Base-by-base conservation (phyloP, 1,140 invertebrate species). In the Drosophila sucinea region DNA sequence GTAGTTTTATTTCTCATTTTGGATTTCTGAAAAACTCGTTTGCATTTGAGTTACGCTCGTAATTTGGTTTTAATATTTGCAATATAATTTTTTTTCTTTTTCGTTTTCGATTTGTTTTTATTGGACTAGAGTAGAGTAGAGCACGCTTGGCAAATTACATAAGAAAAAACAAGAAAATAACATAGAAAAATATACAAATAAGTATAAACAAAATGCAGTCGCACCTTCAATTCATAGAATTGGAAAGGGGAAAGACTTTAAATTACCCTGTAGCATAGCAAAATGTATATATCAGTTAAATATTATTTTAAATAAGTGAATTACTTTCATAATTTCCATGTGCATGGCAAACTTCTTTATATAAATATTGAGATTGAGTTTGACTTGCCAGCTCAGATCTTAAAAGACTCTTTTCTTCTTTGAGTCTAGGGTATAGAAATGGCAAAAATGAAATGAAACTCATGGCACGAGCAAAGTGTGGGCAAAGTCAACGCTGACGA, bases 121-220 rank as follows among this genome's bases (percentile, higher is more conserved):
- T 76, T 86, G 79, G 72, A 74, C 63, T 63, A 60, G 60, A 61
- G 60, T 63, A 60, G 60, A 61, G 60, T 67, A 41, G 81, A 81
- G 83, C 83, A 87, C 83, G 83, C 82, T 82, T 83, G 60, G 82
- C 63, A 38, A 87, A 86, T 86, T 86, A 89, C 79, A 86, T 86
- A 86, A 86, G 87, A 60, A 54, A 55, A 51, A 73, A 56, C 29
- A 51, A 61, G 30, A 30, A 51, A 38, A 10, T 10, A 38, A 10
- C 3, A 10, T 11, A 58, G 38, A 72, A 75, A 62, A 77, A 68
- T 64, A 60, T 55, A 63, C 41, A 75, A 86, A 64, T 71, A 67
- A 81, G 77, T 73, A 74, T 67, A 81, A 87, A 82, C 82, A 82
- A 85, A 85, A 64, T 70, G 63, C 72, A 79, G 67, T 87, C 82